These are phyloP conservation scores for Crocodylus rhombifer DNA, from an alignment of 2,797 vertebrate species.

Conservation along the genomic window DNA sequence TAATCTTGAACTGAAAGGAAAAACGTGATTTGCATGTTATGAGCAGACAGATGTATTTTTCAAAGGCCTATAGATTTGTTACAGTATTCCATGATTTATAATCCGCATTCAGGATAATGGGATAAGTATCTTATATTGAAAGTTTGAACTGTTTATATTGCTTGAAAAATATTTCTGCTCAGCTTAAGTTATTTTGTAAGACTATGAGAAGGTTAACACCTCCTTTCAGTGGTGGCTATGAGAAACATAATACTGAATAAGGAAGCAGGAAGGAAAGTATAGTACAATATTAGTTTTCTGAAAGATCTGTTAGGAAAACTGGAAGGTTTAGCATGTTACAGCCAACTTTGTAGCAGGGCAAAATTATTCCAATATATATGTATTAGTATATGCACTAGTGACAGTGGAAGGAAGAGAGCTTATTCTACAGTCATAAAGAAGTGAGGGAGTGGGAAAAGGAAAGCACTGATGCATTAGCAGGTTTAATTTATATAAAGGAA, in stretches of 20 bases:
- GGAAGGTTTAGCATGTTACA: background rate
- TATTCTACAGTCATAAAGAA: background rate
- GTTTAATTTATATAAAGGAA: background rate
- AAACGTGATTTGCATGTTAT: background rate
- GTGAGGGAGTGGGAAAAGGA: background rate
- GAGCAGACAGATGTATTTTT: background rate
- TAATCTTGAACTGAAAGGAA: background rate
- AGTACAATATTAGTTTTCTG: background rate
- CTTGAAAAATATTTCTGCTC: slow-evolving; percentile 8
- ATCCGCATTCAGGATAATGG: background rate
- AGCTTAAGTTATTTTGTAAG: background rate
- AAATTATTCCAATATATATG: background rate
- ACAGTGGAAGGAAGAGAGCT: background rate
- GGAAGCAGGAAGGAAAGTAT: background rate
- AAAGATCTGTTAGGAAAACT: background rate
- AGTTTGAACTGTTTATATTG: background rate
- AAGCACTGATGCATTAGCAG: background rate
- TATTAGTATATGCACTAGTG: background rate
- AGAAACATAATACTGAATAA: background rate
- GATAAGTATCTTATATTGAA: background rate
- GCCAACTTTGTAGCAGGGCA: background rate
- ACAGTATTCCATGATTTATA: background rate
- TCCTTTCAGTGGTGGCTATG: background rate
- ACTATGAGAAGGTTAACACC: background rate
- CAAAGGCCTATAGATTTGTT: background rate